Base-by-base conservation (phyloP, 2,797 vertebrate genomes). In the Thripadectes ignobilis region DNA sequence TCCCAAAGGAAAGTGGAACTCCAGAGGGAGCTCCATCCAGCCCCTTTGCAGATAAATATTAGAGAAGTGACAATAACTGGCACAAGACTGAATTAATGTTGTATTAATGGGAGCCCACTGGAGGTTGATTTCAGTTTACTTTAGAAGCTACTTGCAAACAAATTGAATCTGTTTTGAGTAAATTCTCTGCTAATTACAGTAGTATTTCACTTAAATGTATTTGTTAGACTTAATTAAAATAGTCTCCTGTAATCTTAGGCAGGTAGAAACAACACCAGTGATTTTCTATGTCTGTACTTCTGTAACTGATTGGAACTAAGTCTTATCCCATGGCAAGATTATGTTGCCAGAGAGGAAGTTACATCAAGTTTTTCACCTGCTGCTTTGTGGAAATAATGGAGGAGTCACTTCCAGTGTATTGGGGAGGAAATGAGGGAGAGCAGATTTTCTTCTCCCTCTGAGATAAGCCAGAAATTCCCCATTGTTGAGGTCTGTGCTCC, bases 331-430 rank as follows among this genome's bases (percentile, higher is more conserved):
- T 89, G 81, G 78, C n/a, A 45, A 68, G 32, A 5, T 36, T 65
- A 16, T 29, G 65, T 43, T 91, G 75, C 62, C 89, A 92, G 82
- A 76, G 88, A 78, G 95, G 95, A 95, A 92, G 54, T 79, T 88
- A 5, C 82, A 69, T 69, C 61, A 85, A 78, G 68, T 29, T 86
- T 88, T 93, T 95, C 73, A 96, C 93, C 93, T 96, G 84, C 49
- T 92, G 74, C 59, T 77, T 34, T 61, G 46, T 89, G 75, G 84
- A 61, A 96, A 71, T 93, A 91, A 65, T 2, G 9, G 67, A 58
- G 57, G 52, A 94, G 30, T 83, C 7, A 0, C 67, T 95, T 61
- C 5, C 51, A 59, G 51, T 32, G 72, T 34, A 23, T 10, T 26
- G 58, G 54, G 55, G 82, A 93, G 81, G 84, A 89, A 94, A 80